These are phyloP conservation scores for Tigriopus californicus DNA, from an alignment of 2,888 invertebrate species.

Conservation along the genomic window DNA sequence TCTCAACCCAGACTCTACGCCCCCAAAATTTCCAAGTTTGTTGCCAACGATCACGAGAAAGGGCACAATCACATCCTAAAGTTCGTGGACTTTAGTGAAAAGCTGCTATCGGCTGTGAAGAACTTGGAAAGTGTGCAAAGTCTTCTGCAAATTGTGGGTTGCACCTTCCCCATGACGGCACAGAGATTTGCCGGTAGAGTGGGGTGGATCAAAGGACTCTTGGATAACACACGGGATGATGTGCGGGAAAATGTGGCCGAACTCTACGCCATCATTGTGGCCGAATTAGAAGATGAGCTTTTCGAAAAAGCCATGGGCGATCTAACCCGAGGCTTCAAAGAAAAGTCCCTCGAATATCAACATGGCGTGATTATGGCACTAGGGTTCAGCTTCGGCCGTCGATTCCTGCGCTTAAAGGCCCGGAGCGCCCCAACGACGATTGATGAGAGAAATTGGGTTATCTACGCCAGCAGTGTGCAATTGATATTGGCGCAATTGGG, in stretches of 20 bases:
- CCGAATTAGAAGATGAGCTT: slow-evolving; percentile 35
- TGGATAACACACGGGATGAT: slow-evolving; percentile 43
- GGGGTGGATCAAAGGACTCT: slow-evolving; percentile 13
- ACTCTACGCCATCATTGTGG: slow-evolving; percentile 51
- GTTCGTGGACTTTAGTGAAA: neutral
- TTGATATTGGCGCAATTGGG: slow-evolving; percentile 34
- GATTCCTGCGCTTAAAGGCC: slow-evolving; percentile 19
- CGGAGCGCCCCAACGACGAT: no score
- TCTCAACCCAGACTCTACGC: neutral
- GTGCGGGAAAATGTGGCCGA: slow-evolving; percentile 51
- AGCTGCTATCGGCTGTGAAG: neutral
- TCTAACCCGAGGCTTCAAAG: slow-evolving; percentile 20
- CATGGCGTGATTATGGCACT: slow-evolving; percentile 57
- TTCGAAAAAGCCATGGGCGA: slow-evolving; percentile 35
- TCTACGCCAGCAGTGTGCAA: slow-evolving; percentile 23
- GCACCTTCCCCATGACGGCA: neutral
- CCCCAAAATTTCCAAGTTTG: slow-evolving; percentile 1
- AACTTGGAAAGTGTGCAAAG: neutral
- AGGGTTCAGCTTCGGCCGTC: slow-evolving; percentile 38
- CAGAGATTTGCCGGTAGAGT: slow-evolving; percentile 10
- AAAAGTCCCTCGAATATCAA: slow-evolving; percentile 48
- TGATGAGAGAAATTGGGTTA: no score
- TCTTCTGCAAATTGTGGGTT: slow-evolving; percentile 6
- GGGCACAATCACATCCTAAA: neutral
- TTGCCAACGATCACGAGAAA: neutral